phyloP scores from a whole-genome alignment of 2,113 vertebrate species.

The Tragelaphus scriptus region DNA sequence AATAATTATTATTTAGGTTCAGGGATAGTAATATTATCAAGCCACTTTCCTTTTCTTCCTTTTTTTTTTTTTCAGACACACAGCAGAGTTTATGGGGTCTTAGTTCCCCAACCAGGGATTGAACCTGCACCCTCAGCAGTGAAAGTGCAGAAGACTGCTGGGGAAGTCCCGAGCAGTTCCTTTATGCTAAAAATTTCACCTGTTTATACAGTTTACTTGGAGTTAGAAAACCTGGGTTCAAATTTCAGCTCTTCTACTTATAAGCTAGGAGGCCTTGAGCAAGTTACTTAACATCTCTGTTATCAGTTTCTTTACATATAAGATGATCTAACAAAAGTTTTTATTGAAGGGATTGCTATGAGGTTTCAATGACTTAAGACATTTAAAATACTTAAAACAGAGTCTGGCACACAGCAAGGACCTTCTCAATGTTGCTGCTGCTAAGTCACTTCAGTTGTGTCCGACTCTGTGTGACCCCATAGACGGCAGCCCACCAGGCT shows the following conservation, averaged over 20 bases:
- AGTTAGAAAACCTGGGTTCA: background rate
- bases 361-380: background rate
- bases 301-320: background rate
- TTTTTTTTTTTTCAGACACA: background rate
- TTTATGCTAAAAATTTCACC: background rate
- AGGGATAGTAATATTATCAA: background rate
- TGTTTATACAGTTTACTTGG: background rate
- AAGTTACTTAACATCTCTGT: background rate
- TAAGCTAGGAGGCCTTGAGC: background rate
- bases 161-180: background rate
- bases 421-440: background rate
- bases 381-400: background rate
- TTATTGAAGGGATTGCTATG: background rate
- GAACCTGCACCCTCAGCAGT: background rate
- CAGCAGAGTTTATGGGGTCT: background rate
- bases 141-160: accelerated
- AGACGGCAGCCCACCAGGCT: no score
- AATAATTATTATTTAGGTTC: background rate
- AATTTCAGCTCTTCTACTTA: background rate
- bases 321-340: background rate
- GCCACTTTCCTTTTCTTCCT: background rate
- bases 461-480: no score
- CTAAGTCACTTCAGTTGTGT: no score
- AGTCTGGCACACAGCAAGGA: background rate
- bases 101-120: background rate